Evolutionary conservation across 2,888 invertebrate genomes (phyloP).

Genomic region (Bellardia bayeri): DNA sequence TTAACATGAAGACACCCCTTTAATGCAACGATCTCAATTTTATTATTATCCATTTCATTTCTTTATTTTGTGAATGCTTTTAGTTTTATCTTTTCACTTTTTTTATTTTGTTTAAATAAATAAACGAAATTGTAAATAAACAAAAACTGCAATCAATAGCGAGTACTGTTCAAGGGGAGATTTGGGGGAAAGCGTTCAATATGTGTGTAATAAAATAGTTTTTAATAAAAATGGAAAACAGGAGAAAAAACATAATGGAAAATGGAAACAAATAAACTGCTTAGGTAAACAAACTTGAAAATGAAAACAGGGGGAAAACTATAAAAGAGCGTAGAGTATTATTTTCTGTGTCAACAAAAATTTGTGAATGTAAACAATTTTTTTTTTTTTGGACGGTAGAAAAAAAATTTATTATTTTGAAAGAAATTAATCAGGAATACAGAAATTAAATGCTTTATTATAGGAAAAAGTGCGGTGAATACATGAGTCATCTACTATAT

Average conservation of each 20-base stretch:
- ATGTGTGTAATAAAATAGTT: constrained; percentile 9
- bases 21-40: background rate
- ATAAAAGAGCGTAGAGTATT: background rate
- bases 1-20: background rate
- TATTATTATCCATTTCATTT: constrained; percentile 16
- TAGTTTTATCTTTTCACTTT: background rate
- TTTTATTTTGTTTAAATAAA: background rate
- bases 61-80: constrained; percentile 17
- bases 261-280: constrained; percentile 31
- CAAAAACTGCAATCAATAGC: background rate
- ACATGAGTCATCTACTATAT: too few species aligned
- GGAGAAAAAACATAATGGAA: constrained; percentile 18
- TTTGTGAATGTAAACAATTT: background rate
- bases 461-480: too few species aligned
- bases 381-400: background rate
- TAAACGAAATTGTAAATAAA: constrained; percentile 29
- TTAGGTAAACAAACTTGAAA: constrained; percentile 10
- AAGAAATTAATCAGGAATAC: background rate
- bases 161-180: background rate
- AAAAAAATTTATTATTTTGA: background rate
- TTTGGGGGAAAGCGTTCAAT: background rate
- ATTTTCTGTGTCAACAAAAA: constrained; percentile 23
- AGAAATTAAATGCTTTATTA: too few species aligned
- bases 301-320: background rate
- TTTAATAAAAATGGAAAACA: background rate